Base-by-base conservation (phyloP, 1,140 invertebrate genomes). In the Varroa destructor region DNA sequence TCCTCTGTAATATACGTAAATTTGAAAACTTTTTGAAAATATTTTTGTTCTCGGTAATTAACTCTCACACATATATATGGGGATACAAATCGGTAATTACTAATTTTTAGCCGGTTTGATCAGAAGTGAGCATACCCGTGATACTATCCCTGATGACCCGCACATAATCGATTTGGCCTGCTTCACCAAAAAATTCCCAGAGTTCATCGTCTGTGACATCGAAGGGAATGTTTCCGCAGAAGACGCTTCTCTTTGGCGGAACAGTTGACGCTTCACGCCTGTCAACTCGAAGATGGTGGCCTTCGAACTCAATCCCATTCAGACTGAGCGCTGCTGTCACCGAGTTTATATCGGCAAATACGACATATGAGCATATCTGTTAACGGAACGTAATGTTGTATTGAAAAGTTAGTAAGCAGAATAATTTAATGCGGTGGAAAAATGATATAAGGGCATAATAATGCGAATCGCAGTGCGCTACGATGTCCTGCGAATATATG, bases 181-280 rank as follows among this genome's bases (percentile, higher is more conserved):
- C 37, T 67, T 67, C 61, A 40, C 12, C 37, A 2, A 67, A 67
- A 40, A 67, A 67, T 4, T 14, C 61, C 61, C 61, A 67, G 40
- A 67, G 12, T 40, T n/a, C 61, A 37, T 67, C 61, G 37, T 67
- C 61, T 14, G 61, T 67, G 12, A 37, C 40, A 8, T 67, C 61
- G 37, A 67, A 67, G 12, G 61, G 61, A 1, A 67, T 67, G 36
- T 67, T 67, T 2, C 61, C 61, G 61, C 61, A 67, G 8, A 67
- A 67, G 12, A 67, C 36, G 61, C 61, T 67, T n/a, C 61, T 40
- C 36, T 67, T 67, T 37, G 14, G 12, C 14, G 61, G 61, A 12
- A 67, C 46, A 10, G 40, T 40, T 2, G 61, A 67, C 10, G 61
- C 61, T 40, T 67, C 61, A 4, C 61, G 61, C 8, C 61, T 40